Percentiles rank a stretch among this genome's conserved stretches.
phyloP scores from a whole-genome alignment of 2,797 vertebrate genomes.

The Acanthurus lineatus region DNA sequence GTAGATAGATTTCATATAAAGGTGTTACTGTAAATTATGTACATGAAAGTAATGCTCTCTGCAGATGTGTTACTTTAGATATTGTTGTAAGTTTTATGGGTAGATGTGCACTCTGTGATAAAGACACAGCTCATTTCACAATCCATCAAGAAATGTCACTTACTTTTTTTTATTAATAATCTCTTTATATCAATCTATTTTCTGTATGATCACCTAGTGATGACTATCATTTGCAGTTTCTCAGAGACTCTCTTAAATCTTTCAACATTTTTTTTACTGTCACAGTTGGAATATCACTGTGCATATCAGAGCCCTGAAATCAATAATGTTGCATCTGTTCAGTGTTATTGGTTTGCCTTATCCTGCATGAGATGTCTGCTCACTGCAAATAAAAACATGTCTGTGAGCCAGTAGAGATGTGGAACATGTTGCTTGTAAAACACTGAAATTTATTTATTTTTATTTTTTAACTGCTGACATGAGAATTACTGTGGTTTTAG shows the following conservation, averaged over 20 bases:
- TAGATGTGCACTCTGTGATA: neutral
- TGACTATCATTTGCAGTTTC: constrained; percentile 1
- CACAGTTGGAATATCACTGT: neutral
- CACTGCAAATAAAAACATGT: neutral
- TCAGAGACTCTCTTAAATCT: constrained; percentile 1
- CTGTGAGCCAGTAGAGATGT: neutral
- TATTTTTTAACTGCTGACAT: neutral
- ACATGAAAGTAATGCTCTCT: constrained; percentile 12
- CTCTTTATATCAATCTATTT: neutral
- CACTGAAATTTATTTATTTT: neutral
- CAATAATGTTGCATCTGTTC: constrained; percentile 25
- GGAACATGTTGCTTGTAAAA: constrained; percentile 7
- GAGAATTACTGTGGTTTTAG: neutral
- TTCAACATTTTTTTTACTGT: neutral
- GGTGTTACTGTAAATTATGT: neutral
- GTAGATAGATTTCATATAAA: constrained; percentile 8
- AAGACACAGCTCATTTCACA: neutral
- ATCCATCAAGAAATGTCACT: constrained; percentile 7
- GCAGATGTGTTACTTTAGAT: constrained; percentile 20
- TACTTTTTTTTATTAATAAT: neutral
- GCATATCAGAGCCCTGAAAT: constrained; percentile 21
- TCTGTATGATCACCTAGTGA: neutral
- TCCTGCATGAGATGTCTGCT: constrained; percentile 6
- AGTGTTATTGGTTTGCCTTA: constrained; percentile 23
- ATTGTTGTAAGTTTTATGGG: constrained; percentile 15